Evolutionary conservation across 2,888 invertebrate genomes (phyloP).

Genomic region (Cacoxenus indagator): DNA sequence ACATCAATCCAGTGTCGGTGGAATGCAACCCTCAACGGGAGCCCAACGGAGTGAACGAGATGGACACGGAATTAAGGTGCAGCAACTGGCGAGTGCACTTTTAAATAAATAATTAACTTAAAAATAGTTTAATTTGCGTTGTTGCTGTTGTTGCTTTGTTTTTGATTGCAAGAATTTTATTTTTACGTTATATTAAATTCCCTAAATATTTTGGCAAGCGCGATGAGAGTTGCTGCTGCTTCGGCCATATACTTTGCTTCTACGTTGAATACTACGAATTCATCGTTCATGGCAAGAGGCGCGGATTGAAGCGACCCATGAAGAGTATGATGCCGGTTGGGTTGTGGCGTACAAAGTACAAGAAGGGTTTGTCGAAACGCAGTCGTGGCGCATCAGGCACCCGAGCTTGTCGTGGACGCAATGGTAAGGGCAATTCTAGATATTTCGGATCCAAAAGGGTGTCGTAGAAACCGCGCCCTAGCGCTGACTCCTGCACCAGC

Average conservation of each 20-base stretch:
- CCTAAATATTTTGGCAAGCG: conserved; percentile 38
- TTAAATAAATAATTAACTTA: conserved; percentile 50
- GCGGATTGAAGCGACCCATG: conserved; percentile 89
- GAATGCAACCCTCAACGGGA: background rate
- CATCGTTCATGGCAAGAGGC: conserved; percentile 78
- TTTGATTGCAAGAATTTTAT: conserved; percentile 1
- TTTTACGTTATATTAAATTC: conserved; percentile 7
- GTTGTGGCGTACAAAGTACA: conserved; percentile 90
- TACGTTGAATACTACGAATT: background rate
- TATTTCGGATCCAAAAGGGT: conserved; percentile 74
- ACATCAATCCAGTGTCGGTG: conserved; percentile 64
- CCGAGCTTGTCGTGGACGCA: conserved; percentile 80
- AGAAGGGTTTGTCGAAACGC: conserved; percentile 88
- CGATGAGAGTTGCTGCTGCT: background rate
- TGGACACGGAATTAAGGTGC: conserved; percentile 66
- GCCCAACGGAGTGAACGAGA: background rate
- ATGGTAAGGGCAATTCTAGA: conserved; percentile 76
- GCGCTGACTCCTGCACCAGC: conserved; percentile 73
- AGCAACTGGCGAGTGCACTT: conserved; percentile 45
- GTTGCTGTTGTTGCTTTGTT: conserved; percentile 14
- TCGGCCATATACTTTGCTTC: background rate
- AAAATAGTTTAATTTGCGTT: conserved; percentile 41
- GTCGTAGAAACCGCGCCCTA: conserved; percentile 79
- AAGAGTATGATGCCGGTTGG: conserved; percentile 91
- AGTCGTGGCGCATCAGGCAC: conserved; percentile 81